Base-by-base conservation (phyloP, 2,113 vertebrate species). In the Vulpes lagopus region DNA sequence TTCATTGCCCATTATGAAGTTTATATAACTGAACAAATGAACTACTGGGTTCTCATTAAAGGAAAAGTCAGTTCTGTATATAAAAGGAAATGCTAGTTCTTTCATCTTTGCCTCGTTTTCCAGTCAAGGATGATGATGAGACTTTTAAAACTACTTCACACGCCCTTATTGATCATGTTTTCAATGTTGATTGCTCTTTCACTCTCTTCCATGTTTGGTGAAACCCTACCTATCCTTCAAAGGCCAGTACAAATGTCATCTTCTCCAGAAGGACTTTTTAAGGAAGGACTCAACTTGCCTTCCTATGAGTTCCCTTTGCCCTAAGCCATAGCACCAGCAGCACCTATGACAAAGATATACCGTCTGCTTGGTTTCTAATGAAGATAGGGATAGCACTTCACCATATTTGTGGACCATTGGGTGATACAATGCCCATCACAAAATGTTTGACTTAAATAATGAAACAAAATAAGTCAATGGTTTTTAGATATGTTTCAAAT, bases 401-500 rank as follows among this genome's bases (percentile, higher is more conserved):
- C 49, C 62, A 20, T 76, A 73, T 67, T 86, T 69, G 69, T 57
- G 84, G 49, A 20, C 79, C 55, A 32, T 25, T 91, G n/a, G 35
- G 51, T 89, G 53, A 60, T 64, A 5, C 0, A 7, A 2, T 67
- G 38, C 7, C 30, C 65, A 11, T 35, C 53, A 59, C 17, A 65
- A 57, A 94, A 23, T 35, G 11, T 79, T 97, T 95, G 81, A 78
- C 23, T 76, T 90, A 89, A 81, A 78, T 74, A 89, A 71, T 85
- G 49, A 62, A 82, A 4, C 74, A 90, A 94, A 90, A 84, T 32
- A 81, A 49, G 19, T 57, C 73, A n/a, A 89, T 82, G 25, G 2
- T 59, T 35, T 86, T 95, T 69, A 85, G 73, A 38, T 89, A 84
- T 16, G 5, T 86, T 96, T 95, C n/a, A 97, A 93, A 43, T 82